Evolutionary conservation across 1,140 invertebrate genomes (phyloP), one percentile per base, ranked within the genome.

Genomic region (Trichonephila clavipes): DNA sequence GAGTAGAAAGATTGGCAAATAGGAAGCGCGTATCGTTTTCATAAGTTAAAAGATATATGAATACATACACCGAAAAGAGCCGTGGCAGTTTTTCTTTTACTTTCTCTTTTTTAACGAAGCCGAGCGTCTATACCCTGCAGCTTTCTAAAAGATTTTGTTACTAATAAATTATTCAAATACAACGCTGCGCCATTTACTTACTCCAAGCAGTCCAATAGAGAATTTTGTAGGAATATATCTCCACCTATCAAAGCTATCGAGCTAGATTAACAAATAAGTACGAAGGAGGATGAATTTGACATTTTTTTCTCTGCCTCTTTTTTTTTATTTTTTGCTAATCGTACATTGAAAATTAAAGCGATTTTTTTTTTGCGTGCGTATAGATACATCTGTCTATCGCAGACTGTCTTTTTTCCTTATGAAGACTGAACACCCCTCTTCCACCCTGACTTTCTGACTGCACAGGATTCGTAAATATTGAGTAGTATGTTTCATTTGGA

Each of bases 11-110:
- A 24, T 69, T 69, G 66, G 66, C 77, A 92, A 92, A 92, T 59
- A 92, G 62, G 66, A 82, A 51, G 51, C 51, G 61, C 61, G 90
- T 72, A 88, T 88, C 91, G 92, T 88, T 93, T 93, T 93, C 92
- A 93, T 93, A 93, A 88, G 92, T 93, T 88, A 88, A 93, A 93
- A 93, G 92, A 93, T 86, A 93, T 93, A 93, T 93, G 92, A 93
- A 93, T 93, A 93, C 58, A 93, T 88, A 87, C 91, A 92, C 44
- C 28, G 51, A 59, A 83, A 61, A 66, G 21, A 90, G 64, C 86
- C 86, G 62, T 87, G 66, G 62, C 40, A 92, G 91, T 87, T 92
- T 92, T 92, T 72, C 83, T 92, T 91, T 85, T 62, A 82, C 89
- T 18, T 16, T 72, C 58, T 92, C 64, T 93, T 93, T 93, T 93